These are phyloP conservation scores for Blennius ocellaris DNA, from an alignment of 2,113 vertebrate genomes.

Conservation along the genomic window DNA sequence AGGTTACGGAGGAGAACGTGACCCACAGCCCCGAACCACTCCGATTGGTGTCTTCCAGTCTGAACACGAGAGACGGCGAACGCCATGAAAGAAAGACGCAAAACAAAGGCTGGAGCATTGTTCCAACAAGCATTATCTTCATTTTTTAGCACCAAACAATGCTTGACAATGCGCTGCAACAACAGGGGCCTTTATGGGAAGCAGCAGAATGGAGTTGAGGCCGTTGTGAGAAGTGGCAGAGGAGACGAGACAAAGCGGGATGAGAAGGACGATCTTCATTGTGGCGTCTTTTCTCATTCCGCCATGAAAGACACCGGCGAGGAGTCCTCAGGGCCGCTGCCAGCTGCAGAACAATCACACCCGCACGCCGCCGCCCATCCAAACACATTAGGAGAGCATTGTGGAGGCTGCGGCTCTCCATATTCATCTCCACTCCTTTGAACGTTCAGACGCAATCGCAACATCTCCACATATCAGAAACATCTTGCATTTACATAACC, in stretches of 20 bases:
- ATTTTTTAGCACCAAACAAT: slow-evolving; percentile 70
- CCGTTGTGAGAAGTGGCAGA: slow-evolving; percentile 69
- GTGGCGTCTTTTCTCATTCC: slow-evolving; percentile 62
- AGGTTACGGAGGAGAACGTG: too few relatives aligned
- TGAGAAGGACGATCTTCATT: slow-evolving; percentile 73
- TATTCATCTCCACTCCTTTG: slow-evolving; percentile 33
- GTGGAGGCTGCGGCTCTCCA: slow-evolving; percentile 43
- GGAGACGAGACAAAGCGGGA: slow-evolving; percentile 72
- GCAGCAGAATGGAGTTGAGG: slow-evolving; percentile 71
- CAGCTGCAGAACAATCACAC: slow-evolving; percentile 70
- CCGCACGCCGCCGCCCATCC: slow-evolving; percentile 53
- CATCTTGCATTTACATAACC: slow-evolving; percentile 60
- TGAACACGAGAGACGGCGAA: slow-evolving; percentile 27
- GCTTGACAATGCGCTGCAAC: slow-evolving; percentile 66
- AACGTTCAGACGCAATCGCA: slow-evolving; percentile 52
- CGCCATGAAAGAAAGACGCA: slow-evolving; percentile 34
- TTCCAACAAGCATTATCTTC: slow-evolving; percentile 70
- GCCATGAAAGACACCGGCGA: slow-evolving; percentile 70
- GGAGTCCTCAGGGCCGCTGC: slow-evolving; percentile 69
- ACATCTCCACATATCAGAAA: slow-evolving; percentile 54
- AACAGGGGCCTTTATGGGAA: slow-evolving; percentile 65
- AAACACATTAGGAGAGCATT: slow-evolving; percentile 60
- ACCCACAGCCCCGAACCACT: not conserved
- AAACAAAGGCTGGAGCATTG: slow-evolving; percentile 60
- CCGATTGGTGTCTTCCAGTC: slow-evolving; percentile 1